Evolutionary conservation across 2,888 invertebrate genomes (phyloP), one percentile per base, ranked within the genome.

Genomic region (Lepidonotus clava): DNA sequence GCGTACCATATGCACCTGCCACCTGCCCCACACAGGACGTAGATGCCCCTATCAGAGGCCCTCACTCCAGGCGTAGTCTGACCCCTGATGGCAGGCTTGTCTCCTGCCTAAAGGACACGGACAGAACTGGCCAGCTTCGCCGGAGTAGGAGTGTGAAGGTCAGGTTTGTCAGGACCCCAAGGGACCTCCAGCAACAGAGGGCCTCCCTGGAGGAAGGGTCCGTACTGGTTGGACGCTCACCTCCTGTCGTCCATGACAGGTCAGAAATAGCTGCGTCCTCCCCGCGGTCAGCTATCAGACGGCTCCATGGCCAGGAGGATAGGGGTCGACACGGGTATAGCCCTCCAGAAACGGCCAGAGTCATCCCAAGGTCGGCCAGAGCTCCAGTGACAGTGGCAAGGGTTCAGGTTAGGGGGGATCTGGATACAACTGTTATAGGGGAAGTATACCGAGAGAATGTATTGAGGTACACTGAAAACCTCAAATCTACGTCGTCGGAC

Each of bases 401-500:
- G 71, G 71, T 71, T 6, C 71, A 38, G 21, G 71, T 71, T 34
- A 71, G 71, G 18, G 71, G 71, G 18, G 38, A 71, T 24, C 36
- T 71, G 18, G 34, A 71, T 21, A 71, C 36, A 21, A n/a, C 71
- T 1, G 71, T 71, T 18, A 71, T 71, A 21, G 71, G 71, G 36
- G 71, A 71, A n/a, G 71, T 71, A 38, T 34, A 71, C 38, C 71
- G 71, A 21, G 71, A 71, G 71, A 71, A 71, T 36, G 21, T 36
- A 14, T 4, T 71, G 21, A 34, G 38, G 18, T 71, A 71, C 38
- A 46, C 46, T 18, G 18, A 8, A 46, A 46, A 8, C 8, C 8
- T 18, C 8, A 46, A 46, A 18, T 11, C 46, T 18, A 46, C 8
- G 8, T 11, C 46, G 8, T 11, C 18, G 46, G 46, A 46, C 46